A percentile compares a stretch with the other conserved stretches of the same genome.
These are phyloP conservation scores for Trialeurodes vaporariorum DNA, from an alignment of 1,140 invertebrate species.

Conservation along the genomic window DNA sequence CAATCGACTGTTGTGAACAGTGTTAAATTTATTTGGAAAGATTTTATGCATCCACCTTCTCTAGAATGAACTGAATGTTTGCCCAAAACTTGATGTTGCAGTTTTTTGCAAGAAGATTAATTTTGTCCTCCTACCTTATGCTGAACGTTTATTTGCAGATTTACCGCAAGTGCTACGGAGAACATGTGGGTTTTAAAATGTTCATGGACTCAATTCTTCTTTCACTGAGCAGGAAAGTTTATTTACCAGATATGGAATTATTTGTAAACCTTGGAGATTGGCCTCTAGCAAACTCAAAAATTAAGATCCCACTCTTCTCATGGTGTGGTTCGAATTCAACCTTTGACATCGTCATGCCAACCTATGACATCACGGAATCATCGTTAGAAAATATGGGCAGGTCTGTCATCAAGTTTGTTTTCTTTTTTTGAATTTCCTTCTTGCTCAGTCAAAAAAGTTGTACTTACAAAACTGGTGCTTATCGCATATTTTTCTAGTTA, in stretches of 20 bases:
- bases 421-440: too few species aligned
- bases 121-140: conserved; percentile 5
- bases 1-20: too few species aligned
- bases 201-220: conserved; percentile 83
- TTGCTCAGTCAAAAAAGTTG: too few species aligned
- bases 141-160: too few species aligned
- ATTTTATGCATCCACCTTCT: too few species aligned
- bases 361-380: conserved; percentile 89
- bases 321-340: conserved; percentile 86
- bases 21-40: too few species aligned
- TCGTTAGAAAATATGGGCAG: conserved; percentile 82
- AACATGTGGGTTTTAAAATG: conserved; percentile 93
- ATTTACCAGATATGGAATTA: conserved; percentile 78
- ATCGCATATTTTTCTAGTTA: too few species aligned
- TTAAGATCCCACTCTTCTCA: conserved; percentile 78
- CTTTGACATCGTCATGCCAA: conserved; percentile 85
- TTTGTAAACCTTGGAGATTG: conserved; percentile 92
- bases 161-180: conserved; percentile 80
- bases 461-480: too few species aligned
- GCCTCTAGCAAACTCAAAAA: conserved; percentile 57
- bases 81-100: too few species aligned
- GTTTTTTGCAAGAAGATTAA: too few species aligned
- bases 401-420: too few species aligned
- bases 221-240: conserved; percentile 69
- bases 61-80: too few species aligned